Conservation (phyloP, 1,140 invertebrate genomes). For the Macrosteles quadrilineatus region DNA sequence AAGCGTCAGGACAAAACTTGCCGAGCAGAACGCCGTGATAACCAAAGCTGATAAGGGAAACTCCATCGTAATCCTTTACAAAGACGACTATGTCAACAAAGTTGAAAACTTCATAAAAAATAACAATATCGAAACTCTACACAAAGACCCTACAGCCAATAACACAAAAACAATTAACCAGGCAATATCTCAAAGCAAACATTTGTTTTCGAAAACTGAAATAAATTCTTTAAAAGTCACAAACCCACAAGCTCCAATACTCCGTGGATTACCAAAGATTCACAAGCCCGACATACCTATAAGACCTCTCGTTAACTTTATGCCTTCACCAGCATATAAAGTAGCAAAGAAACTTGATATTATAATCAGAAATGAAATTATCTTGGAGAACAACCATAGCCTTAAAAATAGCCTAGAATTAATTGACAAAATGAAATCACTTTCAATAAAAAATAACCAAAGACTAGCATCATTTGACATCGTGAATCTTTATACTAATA, state of each 20-base stretch:
- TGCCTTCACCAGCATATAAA: conserved; percentile 3
- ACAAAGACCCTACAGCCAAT: neutral
- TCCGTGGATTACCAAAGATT: neutral
- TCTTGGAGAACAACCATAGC: neutral
- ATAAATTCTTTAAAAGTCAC: conserved; percentile 6
- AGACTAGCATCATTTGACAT: too few relatives aligned
- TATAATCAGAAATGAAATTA: neutral
- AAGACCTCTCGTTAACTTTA: neutral
- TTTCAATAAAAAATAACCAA: neutral
- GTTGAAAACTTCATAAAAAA: neutral
- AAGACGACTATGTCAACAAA: neutral
- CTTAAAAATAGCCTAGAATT: neutral
- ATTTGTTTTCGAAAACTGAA: neutral
- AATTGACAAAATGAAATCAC: neutral
- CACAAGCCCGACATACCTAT: conserved; percentile 7
- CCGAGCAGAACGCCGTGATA: neutral
- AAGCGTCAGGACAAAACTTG: neutral
- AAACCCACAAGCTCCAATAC: neutral
- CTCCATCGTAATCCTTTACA: neutral
- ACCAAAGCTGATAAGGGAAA: conserved; percentile 1
- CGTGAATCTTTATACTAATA: neutral
- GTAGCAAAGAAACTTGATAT: neutral
- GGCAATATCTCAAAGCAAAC: neutral
- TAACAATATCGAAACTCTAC: neutral
- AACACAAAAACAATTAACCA: neutral